Evolutionary conservation across 2,888 invertebrate species (phyloP).

Genomic region (Harmothoe impar): DNA sequence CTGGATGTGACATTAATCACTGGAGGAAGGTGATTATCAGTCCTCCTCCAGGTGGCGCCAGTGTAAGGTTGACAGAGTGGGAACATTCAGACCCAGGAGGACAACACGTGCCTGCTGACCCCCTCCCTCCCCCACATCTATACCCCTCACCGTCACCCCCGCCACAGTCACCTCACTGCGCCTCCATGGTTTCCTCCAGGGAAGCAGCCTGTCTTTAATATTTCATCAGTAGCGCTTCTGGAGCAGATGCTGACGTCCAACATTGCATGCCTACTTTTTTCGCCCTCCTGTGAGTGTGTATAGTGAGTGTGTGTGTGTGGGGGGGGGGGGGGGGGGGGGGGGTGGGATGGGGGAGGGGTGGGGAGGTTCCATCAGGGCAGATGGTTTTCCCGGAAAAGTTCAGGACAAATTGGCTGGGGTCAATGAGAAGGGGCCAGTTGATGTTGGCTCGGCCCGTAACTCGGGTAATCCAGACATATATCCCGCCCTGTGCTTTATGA

Average conservation of each 20-base stretch:
- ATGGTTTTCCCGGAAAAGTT: conserved; percentile 54
- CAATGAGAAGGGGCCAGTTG: conserved; percentile 34
- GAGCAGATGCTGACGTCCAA: neutral
- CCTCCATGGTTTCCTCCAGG: conserved; percentile 4
- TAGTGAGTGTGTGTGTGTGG: too few species aligned
- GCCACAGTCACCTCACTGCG: neutral
- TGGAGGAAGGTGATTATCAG: conserved; percentile 59
- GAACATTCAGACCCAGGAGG: conserved; percentile 32
- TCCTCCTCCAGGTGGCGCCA: conserved; percentile 12
- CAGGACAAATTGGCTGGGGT: conserved; percentile 40
- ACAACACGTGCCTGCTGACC: conserved; percentile 53
- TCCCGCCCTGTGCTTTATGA: conserved; percentile 28
- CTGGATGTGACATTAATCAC: conserved; percentile 43
- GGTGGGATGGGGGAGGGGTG: too few species aligned
- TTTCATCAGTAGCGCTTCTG: neutral
- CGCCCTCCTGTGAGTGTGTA: neutral
- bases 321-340: neutral
- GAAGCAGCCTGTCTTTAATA: neutral
- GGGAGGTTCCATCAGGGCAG: conserved; percentile 38
- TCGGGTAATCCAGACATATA: conserved; percentile 53
- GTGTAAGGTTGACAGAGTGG: conserved; percentile 56
- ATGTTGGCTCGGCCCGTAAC: conserved; percentile 18
- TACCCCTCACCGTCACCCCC: neutral
- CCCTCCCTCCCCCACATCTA: conserved; percentile 24
- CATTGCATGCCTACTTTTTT: conserved; percentile 35